Conservation (phyloP, 2,888 invertebrate species). For the Harpagoxenus sublaevis region DNA sequence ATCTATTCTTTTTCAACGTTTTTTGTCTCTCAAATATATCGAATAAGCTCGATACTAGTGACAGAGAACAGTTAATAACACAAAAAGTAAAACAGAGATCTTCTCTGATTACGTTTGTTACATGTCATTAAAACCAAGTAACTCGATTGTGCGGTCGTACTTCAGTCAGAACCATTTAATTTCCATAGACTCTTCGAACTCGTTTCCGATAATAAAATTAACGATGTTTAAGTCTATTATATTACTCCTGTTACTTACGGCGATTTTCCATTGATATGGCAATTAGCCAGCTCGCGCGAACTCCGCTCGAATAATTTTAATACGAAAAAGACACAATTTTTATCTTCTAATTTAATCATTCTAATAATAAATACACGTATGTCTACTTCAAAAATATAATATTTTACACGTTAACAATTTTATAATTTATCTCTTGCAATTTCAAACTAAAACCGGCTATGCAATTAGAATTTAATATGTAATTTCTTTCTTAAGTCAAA, state of each 20-base stretch:
- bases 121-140: slow-evolving; percentile 26
- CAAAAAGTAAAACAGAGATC: slow-evolving; percentile 5
- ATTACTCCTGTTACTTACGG: slow-evolving; percentile 25
- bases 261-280: slow-evolving; percentile 46
- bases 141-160: slow-evolving; percentile 27
- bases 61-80: not conserved
- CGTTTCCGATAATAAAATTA: slow-evolving; percentile 51
- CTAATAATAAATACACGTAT: not conserved
- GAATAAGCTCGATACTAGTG: no score
- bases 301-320: slow-evolving; percentile 22
- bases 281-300: slow-evolving; percentile 13
- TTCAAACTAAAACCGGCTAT: not conserved
- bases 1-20: not conserved
- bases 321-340: not conserved
- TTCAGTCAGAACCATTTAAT: slow-evolving; percentile 33
- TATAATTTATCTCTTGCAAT: not conserved
- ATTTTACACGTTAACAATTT: not conserved
- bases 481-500: not conserved
- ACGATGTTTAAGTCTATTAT: slow-evolving; percentile 47
- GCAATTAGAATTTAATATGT: not conserved
- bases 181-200: slow-evolving; percentile 41
- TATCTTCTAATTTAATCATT: not conserved
- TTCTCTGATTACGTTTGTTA: slow-evolving; percentile 30
- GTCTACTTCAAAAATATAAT: not conserved
- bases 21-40: not conserved